These are phyloP conservation scores for Entelurus aequoreus DNA, from an alignment of 2,113 vertebrate genomes.

Conservation along the genomic window DNA sequence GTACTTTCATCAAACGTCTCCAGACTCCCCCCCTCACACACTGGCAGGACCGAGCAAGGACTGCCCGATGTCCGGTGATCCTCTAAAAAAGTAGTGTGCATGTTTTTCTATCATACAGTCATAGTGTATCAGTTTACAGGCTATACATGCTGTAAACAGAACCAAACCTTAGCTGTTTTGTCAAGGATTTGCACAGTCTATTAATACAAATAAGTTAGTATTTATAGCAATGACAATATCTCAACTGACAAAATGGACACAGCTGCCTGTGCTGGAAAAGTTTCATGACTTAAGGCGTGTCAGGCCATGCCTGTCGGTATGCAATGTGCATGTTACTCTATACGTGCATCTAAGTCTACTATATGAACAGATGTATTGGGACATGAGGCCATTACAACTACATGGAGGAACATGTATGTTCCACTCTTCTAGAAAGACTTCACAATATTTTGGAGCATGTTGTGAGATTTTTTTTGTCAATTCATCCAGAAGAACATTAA, in stretches of 20 bases:
- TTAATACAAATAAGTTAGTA: slow-evolving; percentile 29
- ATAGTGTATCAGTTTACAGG: slow-evolving; percentile 6
- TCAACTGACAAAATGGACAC: slow-evolving; percentile 21
- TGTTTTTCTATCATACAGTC: slow-evolving; percentile 8
- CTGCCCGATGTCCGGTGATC: slow-evolving; percentile 48
- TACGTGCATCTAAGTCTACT: not conserved
- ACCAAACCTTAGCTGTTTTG: slow-evolving; percentile 26
- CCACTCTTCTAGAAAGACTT: not conserved
- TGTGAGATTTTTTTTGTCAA: not conserved
- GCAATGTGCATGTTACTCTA: slow-evolving; percentile 14
- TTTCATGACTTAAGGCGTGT: slow-evolving; percentile 14
- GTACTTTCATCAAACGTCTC: slow-evolving; percentile 77
- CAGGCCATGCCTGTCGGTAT: slow-evolving; percentile 9
- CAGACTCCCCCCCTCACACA: slow-evolving; percentile 68
- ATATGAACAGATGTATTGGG: not conserved
- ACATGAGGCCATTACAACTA: not conserved
- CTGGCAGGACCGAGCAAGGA: slow-evolving; percentile 62
- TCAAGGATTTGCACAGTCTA: slow-evolving; percentile 31
- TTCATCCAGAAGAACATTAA: too few relatives aligned
- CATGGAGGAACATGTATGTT: not conserved
- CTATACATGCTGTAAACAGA: slow-evolving; percentile 23
- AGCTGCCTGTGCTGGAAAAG: slow-evolving; percentile 27
- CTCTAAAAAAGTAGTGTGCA: slow-evolving; percentile 20
- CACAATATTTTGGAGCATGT: not conserved
- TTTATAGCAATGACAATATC: slow-evolving; percentile 41